Evolutionary conservation across 2,888 invertebrate species (phyloP), one percentile per base, ranked within the genome.

Genomic region (Bombylius discolor): DNA sequence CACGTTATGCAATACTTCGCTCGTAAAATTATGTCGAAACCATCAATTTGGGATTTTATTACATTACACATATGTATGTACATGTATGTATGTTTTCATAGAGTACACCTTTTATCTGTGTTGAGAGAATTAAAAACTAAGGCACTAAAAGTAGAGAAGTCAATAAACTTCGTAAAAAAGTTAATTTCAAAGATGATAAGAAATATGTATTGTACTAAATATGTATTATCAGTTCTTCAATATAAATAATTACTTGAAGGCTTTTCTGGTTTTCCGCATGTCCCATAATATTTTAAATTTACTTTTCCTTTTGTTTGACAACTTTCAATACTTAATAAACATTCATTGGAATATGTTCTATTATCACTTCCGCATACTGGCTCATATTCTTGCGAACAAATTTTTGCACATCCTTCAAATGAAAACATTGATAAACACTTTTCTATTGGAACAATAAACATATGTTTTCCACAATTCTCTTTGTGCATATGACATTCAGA

Each of bases 331-430:
- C 89, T 87, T 65, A 95, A 76, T 79, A 93, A 89, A 73, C 95
- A 95, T 64, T 86, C 86, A 75, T 95, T 95, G 68, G 92, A 89
- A 79, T 95, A 95, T 0, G 94, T 94, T 79, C 87, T 89, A 59
- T 83, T 82, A 68, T 95, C 94, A 4, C 87, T 88, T n/a, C 92
- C 95, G 71, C 95, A 95, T 7, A 94, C 89, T 0, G 93, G 92
- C 68, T 93, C 90, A 76, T 85, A 92, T 65, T 88, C 87, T 0
- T 87, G 80, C 9, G 91, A 86, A 66, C 92, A 92, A 63, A 92
- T 90, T 65, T 86, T 83, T 51, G 88, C 87, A 67, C 92, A 93
- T 51, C 92, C 92, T 49, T 85, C 81, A 75, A 90, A 91, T 66
- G 87, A 82, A 77, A 92, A 91, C 56, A 88, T 85, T 50, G 89